A percentile compares a stretch with the other conserved stretches of the same genome.
Evolutionary conservation across 2,797 vertebrate genomes (phyloP).

Genomic region (Anabacerthia variegaticeps): DNA sequence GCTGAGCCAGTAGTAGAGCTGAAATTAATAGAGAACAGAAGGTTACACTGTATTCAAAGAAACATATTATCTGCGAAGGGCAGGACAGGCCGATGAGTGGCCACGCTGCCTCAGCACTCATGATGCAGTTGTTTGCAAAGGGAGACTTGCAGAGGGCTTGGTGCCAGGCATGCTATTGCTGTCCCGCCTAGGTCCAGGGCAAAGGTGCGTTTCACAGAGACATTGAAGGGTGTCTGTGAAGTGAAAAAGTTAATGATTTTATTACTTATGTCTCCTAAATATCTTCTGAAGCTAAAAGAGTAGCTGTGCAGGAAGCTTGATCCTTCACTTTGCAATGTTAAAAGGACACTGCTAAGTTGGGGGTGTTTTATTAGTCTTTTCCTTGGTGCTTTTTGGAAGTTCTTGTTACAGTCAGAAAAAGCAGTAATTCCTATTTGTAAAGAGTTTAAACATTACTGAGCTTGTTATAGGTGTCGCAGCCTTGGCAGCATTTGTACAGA

Average conservation of each 20-base stretch:
- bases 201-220: background rate
- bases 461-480: background rate
- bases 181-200: background rate
- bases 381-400: background rate
- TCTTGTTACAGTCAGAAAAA: background rate
- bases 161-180: background rate
- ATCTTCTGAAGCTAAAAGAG: background rate
- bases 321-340: background rate
- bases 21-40: background rate
- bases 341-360: background rate
- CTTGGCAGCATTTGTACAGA: background rate
- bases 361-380: background rate
- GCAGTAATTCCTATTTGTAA: background rate
- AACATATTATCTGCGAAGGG: background rate
- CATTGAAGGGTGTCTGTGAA: background rate
- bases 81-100: background rate
- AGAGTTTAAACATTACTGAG: background rate
- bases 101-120: background rate
- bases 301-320: background rate
- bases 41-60: background rate
- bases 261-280: background rate
- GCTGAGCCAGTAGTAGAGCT: background rate
- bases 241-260: background rate
- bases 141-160: background rate
- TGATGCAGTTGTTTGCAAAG: background rate